phyloP scores from a whole-genome alignment of 2,113 vertebrate species.

The Typhlomys cinereus region DNA sequence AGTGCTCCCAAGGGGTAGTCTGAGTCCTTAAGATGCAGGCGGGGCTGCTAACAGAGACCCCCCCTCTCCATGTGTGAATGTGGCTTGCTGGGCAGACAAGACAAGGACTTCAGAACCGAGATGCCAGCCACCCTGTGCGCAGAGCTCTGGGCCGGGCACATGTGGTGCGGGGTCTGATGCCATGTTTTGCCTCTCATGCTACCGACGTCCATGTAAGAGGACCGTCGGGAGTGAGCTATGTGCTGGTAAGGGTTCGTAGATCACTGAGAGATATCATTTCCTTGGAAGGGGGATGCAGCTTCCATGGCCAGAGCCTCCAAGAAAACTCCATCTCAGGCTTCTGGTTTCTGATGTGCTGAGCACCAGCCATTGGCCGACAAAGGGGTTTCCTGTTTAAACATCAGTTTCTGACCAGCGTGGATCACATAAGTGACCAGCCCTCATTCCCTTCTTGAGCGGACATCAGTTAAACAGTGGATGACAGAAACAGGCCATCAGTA shows the following conservation, averaged over 20 bases:
- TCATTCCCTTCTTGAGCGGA: not conserved
- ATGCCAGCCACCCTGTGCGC: too few species aligned
- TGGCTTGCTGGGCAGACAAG: not conserved
- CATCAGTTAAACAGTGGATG: not conserved
- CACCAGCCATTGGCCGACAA: too few species aligned
- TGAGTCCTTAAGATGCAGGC: fast-evolving
- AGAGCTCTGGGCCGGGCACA: not conserved
- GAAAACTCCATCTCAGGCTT: not conserved
- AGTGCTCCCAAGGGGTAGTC: fast-evolving
- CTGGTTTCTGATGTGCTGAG: not conserved
- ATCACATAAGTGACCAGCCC: not conserved
- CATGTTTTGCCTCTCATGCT: too few species aligned
- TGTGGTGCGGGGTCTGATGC: too few species aligned
- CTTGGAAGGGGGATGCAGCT: not conserved
- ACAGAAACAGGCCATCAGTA: not conserved
- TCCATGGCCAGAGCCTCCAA: not conserved
- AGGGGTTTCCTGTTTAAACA: not conserved
- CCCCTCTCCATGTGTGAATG: fast-evolving
- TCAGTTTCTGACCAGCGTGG: not conserved
- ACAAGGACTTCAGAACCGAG: fast-evolving
- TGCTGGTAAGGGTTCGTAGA: too few species aligned
- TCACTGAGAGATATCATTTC: not conserved
- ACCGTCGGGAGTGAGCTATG: fast-evolving
- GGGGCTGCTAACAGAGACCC: fast-evolving
- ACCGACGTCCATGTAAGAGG: fast-evolving